Percentiles rank a stretch among this genome's conserved stretches.
Conservation (phyloP, 2,888 invertebrate species). For the Drosophila ustulata region DNA sequence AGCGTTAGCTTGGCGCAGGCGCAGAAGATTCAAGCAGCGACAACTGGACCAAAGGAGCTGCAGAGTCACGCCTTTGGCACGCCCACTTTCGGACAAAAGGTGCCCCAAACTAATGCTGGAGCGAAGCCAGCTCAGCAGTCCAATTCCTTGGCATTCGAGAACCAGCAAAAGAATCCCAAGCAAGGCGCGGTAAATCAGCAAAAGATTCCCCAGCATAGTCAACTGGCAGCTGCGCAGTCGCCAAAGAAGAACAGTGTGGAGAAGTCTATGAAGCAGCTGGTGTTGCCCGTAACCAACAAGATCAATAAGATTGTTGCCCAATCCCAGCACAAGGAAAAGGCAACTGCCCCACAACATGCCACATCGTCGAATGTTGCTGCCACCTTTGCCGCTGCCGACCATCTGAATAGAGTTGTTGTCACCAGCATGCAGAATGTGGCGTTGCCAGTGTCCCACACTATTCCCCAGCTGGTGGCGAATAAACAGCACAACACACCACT, state of each 20-base stretch:
- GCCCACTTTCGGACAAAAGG: not conserved
- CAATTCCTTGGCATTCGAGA: not conserved
- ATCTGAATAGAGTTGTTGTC: constrained; percentile 2
- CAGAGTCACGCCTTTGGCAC: not conserved
- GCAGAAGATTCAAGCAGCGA: not conserved
- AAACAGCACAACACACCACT: not conserved
- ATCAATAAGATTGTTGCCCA: constrained; percentile 7
- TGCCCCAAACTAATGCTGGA: not conserved
- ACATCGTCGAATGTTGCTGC: not conserved
- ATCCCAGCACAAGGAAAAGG: not conserved
- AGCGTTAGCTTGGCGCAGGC: not conserved
- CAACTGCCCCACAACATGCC: constrained; percentile 4
- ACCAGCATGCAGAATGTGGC: constrained; percentile 2
- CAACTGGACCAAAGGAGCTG: not conserved
- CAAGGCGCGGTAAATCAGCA: not conserved
- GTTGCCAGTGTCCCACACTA: not conserved
- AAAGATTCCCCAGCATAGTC: not conserved
- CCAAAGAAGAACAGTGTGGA: not conserved
- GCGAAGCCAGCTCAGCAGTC: no score
- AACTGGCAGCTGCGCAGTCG: not conserved
- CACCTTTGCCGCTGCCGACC: constrained; percentile 5
- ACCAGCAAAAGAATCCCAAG: not conserved
- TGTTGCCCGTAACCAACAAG: constrained; percentile 7
- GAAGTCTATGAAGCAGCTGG: constrained; percentile 10
- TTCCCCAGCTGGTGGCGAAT: not conserved